These are phyloP conservation scores for Amblyraja radiata DNA, from an alignment of 2,797 vertebrate species.

Conservation along the genomic window DNA sequence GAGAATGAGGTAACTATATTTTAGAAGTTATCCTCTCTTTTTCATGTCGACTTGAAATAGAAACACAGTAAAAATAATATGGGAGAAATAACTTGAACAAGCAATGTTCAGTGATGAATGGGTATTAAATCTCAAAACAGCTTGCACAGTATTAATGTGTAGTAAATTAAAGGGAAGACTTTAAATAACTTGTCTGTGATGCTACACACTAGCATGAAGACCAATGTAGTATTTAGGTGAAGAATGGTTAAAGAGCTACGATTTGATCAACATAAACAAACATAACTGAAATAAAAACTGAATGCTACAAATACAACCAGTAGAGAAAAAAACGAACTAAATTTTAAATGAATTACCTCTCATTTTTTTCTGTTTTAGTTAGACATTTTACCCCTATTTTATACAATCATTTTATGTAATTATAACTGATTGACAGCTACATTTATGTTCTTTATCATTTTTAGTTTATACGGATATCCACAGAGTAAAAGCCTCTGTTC, in stretches of 20 bases:
- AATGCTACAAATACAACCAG: too few relatives aligned
- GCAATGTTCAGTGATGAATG: neutral
- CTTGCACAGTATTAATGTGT: neutral
- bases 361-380: neutral
- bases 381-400: neutral
- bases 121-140: neutral
- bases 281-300: neutral
- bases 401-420: neutral
- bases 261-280: neutral
- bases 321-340: too few relatives aligned
- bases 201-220: neutral
- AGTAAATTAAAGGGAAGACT: neutral
- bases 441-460: neutral
- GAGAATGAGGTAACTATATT: neutral
- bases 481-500: neutral
- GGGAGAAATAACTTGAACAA: neutral
- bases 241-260: neutral
- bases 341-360: too few relatives aligned
- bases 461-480: neutral
- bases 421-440: neutral
- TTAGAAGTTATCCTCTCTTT: neutral
- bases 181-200: too few relatives aligned
- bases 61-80: neutral
- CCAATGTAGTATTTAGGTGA: neutral
- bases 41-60: neutral